Base-by-base conservation (phyloP, 1,140 invertebrate genomes). In the Platorchestia sp. region DNA sequence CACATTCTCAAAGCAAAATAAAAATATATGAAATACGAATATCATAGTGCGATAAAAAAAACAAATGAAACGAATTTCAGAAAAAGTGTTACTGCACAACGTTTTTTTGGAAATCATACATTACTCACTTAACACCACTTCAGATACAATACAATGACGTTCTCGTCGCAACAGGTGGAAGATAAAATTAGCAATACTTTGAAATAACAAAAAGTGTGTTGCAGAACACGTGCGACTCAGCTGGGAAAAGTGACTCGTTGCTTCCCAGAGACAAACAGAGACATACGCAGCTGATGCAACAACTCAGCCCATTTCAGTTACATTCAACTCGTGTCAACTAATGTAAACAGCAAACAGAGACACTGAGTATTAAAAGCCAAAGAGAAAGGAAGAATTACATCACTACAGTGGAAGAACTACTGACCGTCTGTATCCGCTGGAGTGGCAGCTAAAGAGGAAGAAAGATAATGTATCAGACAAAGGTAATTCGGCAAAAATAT, bases 391-490 rank as follows among this genome's bases (percentile, higher is more conserved):
- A 75, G 36, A 89, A 42, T 36, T 89, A 89, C 41, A 89, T 5
- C 3, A 19, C 14, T 42, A 36, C n/a, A n/a, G n/a, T n/a, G n/a
- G n/a, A n/a, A n/a, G n/a, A n/a, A n/a, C 22, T 7, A 93, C 91
- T 93, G 91, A 93, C 91, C 91, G 91, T 93, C 91, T 93, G 91
- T 93, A 93, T 93, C 91, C 91, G 91, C 91, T 93, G 91, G 91
- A 93, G 91, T 93, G 91, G 91, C 91, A 93, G 91, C 91, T 93
- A 47, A 44, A 89, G 86, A 89, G 87, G 27, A 41, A 44, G 43
- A 89, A 44, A 89, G 87, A 89, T 89, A 89, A 89, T 42, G 41
- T 5, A 89, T 89, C 87, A 89, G 87, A 89, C 87, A 89, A 42
- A 42, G 87, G 27, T 27, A 75, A 75, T 75, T 75, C 14, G 27